Evolutionary conservation across 2,888 invertebrate genomes (phyloP).

Genomic region (Neoascia interrupta): DNA sequence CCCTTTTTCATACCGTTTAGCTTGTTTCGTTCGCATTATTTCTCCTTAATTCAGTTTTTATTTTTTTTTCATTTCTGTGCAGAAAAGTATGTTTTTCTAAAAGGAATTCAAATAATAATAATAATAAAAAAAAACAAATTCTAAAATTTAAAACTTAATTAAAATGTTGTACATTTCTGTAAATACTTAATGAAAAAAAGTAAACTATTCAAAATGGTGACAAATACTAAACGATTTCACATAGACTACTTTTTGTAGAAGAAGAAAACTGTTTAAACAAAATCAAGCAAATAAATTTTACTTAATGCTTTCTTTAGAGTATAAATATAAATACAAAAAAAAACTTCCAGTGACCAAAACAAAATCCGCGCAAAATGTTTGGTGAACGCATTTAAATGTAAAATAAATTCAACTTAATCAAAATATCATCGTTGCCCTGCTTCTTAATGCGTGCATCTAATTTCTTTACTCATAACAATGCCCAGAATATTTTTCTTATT

Average conservation of each 20-base stretch:
- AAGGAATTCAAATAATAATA: constrained; percentile 48
- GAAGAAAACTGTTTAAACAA: constrained; percentile 41
- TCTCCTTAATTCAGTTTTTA: neutral
- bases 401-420: constrained; percentile 34
- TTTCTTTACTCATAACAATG: no score
- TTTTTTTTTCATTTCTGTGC: neutral
- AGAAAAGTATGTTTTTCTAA: neutral
- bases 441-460: constrained; percentile 36
- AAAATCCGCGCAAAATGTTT: constrained; percentile 48
- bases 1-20: neutral
- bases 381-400: constrained; percentile 48
- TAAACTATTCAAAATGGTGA: constrained; percentile 57
- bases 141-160: constrained; percentile 4
- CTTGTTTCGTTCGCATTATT: neutral
- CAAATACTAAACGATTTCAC: constrained; percentile 66
- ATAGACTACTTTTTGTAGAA: constrained; percentile 58
- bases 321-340: constrained; percentile 8
- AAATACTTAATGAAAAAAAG: constrained; percentile 39
- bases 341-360: constrained; percentile 61
- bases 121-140: neutral
- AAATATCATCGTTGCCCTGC: constrained; percentile 57
- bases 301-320: constrained; percentile 49
- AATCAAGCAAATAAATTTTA: constrained; percentile 53
- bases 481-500: no score
- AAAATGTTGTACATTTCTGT: constrained; percentile 62